Evolutionary conservation across 2,888 invertebrate genomes (phyloP).

Genomic region (Pseudococcus longispinus): DNA sequence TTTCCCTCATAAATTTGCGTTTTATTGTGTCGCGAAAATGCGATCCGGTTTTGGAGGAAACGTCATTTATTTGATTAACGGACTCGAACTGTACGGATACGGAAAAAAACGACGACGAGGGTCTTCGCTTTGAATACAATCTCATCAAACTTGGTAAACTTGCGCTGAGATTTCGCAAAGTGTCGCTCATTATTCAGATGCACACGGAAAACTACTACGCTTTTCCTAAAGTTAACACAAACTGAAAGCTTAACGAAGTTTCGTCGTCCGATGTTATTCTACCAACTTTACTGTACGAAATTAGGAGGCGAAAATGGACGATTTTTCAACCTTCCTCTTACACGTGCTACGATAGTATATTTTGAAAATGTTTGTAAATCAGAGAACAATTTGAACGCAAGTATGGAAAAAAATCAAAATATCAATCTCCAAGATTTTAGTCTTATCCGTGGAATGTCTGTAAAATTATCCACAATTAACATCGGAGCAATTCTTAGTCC

Average conservation of each 20-base stretch:
- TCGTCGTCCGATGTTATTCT: slow-evolving; percentile 18
- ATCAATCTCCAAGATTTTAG: too few relatives aligned
- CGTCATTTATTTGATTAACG: slow-evolving; percentile 37
- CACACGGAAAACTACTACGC: not conserved
- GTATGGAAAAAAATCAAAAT: too few relatives aligned
- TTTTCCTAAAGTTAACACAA: slow-evolving; percentile 4
- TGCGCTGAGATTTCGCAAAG: slow-evolving; percentile 33
- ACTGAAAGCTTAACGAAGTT: slow-evolving; percentile 46
- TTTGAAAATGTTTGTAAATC: too few relatives aligned
- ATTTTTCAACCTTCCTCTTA: not conserved
- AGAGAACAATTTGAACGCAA: too few relatives aligned
- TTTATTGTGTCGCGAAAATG: not conserved
- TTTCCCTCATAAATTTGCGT: not conserved
- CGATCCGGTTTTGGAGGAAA: not conserved
- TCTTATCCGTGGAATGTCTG: too few relatives aligned
- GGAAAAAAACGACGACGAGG: slow-evolving; percentile 6
- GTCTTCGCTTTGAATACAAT: slow-evolving; percentile 29
- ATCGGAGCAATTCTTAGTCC: too few relatives aligned
- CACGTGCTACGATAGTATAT: not conserved
- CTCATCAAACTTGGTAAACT: slow-evolving; percentile 41
- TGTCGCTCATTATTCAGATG: slow-evolving; percentile 47
- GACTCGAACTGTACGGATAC: not conserved
- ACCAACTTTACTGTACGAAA: not conserved
- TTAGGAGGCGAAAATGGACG: not conserved
- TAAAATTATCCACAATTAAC: too few relatives aligned